Evolutionary conservation across 2,797 vertebrate genomes (phyloP).

Genomic region (Poecilia gillii): DNA sequence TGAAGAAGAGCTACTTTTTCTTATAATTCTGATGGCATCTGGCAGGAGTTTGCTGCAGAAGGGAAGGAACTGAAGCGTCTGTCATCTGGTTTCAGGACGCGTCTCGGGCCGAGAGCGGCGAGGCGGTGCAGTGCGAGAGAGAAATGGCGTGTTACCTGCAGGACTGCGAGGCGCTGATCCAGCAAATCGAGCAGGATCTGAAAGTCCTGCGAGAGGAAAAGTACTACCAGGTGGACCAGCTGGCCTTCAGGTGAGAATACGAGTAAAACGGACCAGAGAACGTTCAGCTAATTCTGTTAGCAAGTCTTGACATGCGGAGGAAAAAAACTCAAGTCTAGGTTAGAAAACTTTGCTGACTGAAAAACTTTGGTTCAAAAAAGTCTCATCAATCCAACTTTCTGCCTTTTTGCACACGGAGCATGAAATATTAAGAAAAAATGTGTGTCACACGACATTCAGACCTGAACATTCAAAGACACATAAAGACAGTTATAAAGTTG

Average conservation of each 20-base stretch:
- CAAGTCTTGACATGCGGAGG: too few species aligned
- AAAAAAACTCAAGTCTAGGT: too few species aligned
- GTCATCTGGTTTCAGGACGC: constrained; percentile 82
- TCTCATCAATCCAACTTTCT: too few species aligned
- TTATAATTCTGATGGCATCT: neutral
- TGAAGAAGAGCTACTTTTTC: neutral
- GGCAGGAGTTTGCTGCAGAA: too few species aligned
- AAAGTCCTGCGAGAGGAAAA: constrained; percentile 91
- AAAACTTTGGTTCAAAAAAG: too few species aligned
- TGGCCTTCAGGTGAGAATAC: constrained; percentile 90
- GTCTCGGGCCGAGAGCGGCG: constrained; percentile 89
- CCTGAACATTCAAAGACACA: too few species aligned
- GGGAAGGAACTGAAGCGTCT: too few species aligned
- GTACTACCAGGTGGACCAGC: constrained; percentile 96
- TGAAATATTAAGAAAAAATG: too few species aligned
- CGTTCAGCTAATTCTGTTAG: neutral
- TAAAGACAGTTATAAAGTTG: too few species aligned
- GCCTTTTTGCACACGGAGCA: too few species aligned
- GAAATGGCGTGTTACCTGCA: constrained; percentile 92
- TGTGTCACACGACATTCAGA: too few species aligned
- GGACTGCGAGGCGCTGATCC: constrained; percentile 90
- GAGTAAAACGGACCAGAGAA: neutral
- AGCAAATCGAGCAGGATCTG: constrained; percentile 90
- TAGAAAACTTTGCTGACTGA: too few species aligned
- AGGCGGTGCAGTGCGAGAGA: constrained; percentile 87